Evolutionary conservation across 2,888 invertebrate species (phyloP), one percentile per base, ranked within the genome.

Genomic region (Steinernema hermaphroditum): DNA sequence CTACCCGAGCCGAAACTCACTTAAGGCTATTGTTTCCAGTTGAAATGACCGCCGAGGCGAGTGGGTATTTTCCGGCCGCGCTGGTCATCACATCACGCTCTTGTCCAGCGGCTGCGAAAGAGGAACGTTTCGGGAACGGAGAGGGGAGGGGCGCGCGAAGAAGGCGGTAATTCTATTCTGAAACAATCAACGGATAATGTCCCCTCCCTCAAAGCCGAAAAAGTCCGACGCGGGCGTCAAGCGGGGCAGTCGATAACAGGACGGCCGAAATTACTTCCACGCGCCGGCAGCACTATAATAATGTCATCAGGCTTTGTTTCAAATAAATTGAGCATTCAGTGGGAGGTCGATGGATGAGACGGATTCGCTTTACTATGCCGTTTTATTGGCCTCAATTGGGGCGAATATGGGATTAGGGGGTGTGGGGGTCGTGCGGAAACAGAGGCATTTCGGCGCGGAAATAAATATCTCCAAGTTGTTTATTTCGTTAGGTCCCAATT

Each of bases 291-390:
- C 24, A 54, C 54, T 54, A 54, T 54, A 54, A 54, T 54, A 54
- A 54, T 54, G 27, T 54, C 54, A 54, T 54, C 54, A 54, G 27
- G 54, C 54, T 54, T 54, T 54, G 54, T 54, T 54, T 54, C 54
- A 54, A 54, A 54, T 54, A 54, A 27, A 54, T 54, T 54, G 37
- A 37, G 37, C 37, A 37, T 37, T 37, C n/a, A n/a, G n/a, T n/a
- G n/a, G n/a, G n/a, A n/a, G 37, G 37, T 8, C 37, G 37, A 4
- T 4, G 6, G 37, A 37, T 37, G 37, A 37, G 37, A 37, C 37
- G 37, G n/a, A 37, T 37, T 37, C 37, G 12, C 37, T 37, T 12
- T 37, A 37, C 37, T 37, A 37, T 37, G 37, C 37, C 6, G 6
- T 37, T 37, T 37, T 37, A 37, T 37, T 37, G 37, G 37, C 4